Conservation (phyloP, 2,113 vertebrate species). For the Ceyx cyanopectus region DNA sequence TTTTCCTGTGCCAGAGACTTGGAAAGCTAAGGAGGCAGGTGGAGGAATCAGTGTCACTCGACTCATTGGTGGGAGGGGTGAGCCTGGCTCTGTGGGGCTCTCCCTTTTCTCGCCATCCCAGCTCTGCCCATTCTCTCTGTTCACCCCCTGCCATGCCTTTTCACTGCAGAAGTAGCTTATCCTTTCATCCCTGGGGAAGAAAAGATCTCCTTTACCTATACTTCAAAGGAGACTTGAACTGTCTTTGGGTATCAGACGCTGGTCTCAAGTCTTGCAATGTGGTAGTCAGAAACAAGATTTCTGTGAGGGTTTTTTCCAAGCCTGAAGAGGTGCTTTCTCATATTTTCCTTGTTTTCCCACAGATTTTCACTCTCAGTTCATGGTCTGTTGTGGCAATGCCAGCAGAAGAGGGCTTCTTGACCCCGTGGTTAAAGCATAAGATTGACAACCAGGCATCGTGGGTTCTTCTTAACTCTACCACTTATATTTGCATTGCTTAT, state of each 20-base stretch:
- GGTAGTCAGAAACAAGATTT: background rate
- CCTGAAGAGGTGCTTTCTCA: conserved; percentile 43
- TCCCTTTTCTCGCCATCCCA: background rate
- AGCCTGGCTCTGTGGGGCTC: background rate
- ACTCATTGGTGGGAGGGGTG: background rate
- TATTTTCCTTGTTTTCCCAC: conserved; percentile 73
- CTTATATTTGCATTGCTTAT: conserved; percentile 55
- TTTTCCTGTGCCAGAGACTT: background rate
- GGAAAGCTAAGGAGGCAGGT: background rate
- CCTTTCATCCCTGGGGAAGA: background rate
- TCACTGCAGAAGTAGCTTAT: background rate
- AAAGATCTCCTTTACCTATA: background rate
- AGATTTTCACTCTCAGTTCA: conserved; percentile 73
- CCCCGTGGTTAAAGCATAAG: conserved; percentile 68
- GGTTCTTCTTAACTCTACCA: conserved; percentile 65
- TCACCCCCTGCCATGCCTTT: background rate
- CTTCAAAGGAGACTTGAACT: background rate
- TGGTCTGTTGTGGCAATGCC: conserved; percentile 70
- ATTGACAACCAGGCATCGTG: conserved; percentile 69
- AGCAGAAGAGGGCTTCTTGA: conserved; percentile 71
- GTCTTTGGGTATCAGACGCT: background rate
- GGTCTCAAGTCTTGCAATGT: background rate
- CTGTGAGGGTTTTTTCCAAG: conserved; percentile 29
- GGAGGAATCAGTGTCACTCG: background rate
- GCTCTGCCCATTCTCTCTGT: background rate